These are phyloP conservation scores for Scaptomyza flava DNA, from an alignment of 2,888 invertebrate species.

Conservation along the genomic window DNA sequence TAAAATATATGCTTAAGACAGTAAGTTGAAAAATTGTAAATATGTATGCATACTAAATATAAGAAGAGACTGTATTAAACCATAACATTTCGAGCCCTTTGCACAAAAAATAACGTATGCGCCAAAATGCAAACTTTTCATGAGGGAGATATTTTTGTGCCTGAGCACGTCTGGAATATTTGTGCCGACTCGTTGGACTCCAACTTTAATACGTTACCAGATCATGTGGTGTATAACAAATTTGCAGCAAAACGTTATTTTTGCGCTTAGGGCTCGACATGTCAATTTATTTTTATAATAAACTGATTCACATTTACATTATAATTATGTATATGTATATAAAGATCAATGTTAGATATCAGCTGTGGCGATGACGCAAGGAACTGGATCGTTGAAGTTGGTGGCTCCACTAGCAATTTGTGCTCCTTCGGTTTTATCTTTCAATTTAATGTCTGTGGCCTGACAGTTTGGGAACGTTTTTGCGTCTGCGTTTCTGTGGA, in stretches of 20 bases:
- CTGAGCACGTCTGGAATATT: too few relatives aligned
- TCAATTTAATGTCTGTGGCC: too few relatives aligned
- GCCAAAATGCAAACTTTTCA: too few relatives aligned
- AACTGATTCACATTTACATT: background rate
- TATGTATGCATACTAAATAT: conserved; percentile 11
- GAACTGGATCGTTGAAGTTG: background rate
- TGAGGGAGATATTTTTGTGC: too few relatives aligned
- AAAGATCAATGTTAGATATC: too few relatives aligned
- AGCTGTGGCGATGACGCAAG: too few relatives aligned
- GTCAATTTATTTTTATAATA: background rate
- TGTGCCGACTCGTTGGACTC: too few relatives aligned
- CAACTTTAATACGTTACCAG: too few relatives aligned
- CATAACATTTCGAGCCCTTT: background rate
- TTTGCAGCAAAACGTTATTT: background rate
- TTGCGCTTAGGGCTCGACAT: background rate
- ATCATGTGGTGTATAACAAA: background rate
- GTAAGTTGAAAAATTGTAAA: conserved; percentile 13
- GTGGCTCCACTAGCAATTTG: background rate
- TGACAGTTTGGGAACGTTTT: too few relatives aligned
- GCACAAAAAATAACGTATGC: background rate
- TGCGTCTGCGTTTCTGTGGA: conserved; percentile 69
- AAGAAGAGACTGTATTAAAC: conserved; percentile 29
- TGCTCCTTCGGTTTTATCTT: conserved; percentile 50
- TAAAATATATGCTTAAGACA: conserved; percentile 9
- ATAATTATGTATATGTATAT: background rate